phyloP scores from a whole-genome alignment of 1,140 invertebrate species.

The Potamilus streckersoni region DNA sequence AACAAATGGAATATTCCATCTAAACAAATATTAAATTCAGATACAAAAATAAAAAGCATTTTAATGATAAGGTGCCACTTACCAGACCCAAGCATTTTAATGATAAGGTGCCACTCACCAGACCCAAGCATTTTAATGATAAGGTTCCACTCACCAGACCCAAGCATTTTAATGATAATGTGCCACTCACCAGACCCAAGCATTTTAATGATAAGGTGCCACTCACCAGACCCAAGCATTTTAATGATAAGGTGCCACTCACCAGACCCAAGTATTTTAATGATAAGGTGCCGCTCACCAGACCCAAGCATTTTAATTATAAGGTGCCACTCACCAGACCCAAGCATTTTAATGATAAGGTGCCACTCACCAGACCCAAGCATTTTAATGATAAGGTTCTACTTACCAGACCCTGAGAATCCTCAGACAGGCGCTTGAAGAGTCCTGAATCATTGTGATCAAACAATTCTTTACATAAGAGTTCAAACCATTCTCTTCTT shows the following conservation, averaged over 20 bases:
- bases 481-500: slow-evolving; percentile 92
- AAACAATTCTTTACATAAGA: slow-evolving; percentile 88
- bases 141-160: slow-evolving; percentile 59
- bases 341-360: slow-evolving; percentile 1
- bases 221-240: slow-evolving; percentile 66
- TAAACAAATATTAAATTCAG: neutral
- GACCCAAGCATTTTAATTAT: slow-evolving; percentile 43
- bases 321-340: slow-evolving; percentile 58
- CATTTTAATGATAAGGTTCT: neutral
- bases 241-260: slow-evolving; percentile 32
- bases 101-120: slow-evolving; percentile 53
- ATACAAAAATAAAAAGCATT: slow-evolving; percentile 7
- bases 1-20: too few relatives aligned
- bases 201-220: neutral
- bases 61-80: slow-evolving; percentile 28
- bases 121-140: slow-evolving; percentile 43
- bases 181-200: slow-evolving; percentile 62
- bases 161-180: neutral
- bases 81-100: slow-evolving; percentile 66
- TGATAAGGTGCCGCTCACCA: slow-evolving; percentile 52
- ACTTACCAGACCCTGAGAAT: slow-evolving; percentile 69
- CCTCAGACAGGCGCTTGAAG: slow-evolving; percentile 88
- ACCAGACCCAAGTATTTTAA: slow-evolving; percentile 66
- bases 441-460: slow-evolving; percentile 77
- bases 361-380: slow-evolving; percentile 60